Conservation (phyloP, 2,888 invertebrate genomes). For the Eupithecia vulgata region DNA sequence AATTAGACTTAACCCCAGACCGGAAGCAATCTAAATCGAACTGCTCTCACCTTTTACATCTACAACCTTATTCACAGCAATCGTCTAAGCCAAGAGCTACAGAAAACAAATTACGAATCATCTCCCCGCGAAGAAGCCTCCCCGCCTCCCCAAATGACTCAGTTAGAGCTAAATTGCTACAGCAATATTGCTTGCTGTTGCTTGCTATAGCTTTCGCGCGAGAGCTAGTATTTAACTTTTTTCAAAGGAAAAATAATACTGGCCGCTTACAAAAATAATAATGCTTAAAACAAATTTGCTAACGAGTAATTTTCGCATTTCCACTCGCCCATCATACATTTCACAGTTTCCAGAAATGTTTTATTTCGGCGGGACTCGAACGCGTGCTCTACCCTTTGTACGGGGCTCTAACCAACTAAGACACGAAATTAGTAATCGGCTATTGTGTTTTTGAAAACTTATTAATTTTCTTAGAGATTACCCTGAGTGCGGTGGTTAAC, state of each 20-base stretch:
- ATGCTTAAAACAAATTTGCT: too few species aligned
- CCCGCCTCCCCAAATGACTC: constrained; percentile 72
- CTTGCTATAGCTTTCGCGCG: constrained; percentile 51
- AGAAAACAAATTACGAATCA: constrained; percentile 85
- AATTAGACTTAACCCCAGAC: background rate
- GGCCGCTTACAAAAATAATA: background rate
- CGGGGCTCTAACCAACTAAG: too few species aligned
- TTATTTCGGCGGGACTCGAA: too few species aligned
- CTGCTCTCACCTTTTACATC: constrained; percentile 1
- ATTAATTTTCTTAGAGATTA: too few species aligned
- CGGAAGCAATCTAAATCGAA: background rate
- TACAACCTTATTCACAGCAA: constrained; percentile 33
- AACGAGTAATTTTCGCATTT: too few species aligned
- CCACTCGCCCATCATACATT: too few species aligned
- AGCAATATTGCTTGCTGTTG: constrained; percentile 56
- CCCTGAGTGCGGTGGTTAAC: too few species aligned
- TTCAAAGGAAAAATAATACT: background rate
- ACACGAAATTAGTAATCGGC: too few species aligned
- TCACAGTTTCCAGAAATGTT: too few species aligned
- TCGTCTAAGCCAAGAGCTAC: constrained; percentile 63
- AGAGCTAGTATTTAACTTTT: background rate
- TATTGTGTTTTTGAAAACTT: too few species aligned
- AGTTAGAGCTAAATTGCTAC: constrained; percentile 80
- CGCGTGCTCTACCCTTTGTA: too few species aligned
- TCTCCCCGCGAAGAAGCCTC: constrained; percentile 68